Evolutionary conservation across 2,113 vertebrate genomes (phyloP).

Genomic region (Pygoscelis antarcticus): DNA sequence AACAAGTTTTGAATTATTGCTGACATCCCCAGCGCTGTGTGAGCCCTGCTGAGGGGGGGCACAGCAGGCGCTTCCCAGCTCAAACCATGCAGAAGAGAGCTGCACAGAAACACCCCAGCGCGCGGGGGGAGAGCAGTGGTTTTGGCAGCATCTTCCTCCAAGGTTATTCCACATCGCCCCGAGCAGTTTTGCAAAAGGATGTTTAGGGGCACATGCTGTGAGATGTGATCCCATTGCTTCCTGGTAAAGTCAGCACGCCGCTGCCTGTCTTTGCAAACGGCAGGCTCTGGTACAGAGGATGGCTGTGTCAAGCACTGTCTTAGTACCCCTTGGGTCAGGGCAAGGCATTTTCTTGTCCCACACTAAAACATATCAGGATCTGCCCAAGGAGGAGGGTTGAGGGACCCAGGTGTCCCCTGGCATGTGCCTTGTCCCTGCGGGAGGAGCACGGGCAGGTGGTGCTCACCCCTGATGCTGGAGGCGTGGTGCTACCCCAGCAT

Average conservation of each 20-base stretch:
- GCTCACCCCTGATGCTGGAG: rapidly evolving
- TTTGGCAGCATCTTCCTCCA: not conserved
- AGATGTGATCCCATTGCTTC: rapidly evolving
- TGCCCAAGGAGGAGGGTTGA: not conserved
- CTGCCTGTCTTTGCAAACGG: not conserved
- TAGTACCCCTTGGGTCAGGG: not conserved
- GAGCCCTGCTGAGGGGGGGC: not conserved
- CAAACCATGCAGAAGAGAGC: not conserved
- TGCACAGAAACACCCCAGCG: rapidly evolving
- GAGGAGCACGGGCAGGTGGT: rapidly evolving
- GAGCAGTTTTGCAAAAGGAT: not conserved
- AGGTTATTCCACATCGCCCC: not conserved
- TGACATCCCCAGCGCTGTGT: rapidly evolving
- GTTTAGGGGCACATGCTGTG: not conserved
- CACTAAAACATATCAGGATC: not conserved
- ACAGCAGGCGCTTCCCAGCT: not conserved
- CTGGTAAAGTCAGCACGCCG: not conserved
- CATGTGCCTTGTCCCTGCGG: not conserved
- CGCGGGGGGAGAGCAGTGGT: rapidly evolving
- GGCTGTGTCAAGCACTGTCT: not conserved
- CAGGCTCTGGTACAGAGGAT: not conserved
- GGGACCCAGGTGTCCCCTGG: not conserved
- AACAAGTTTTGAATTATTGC: not conserved
- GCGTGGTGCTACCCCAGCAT: no score
- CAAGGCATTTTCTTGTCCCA: not conserved